A percentile compares a stretch with the other conserved stretches of the same genome.
Conservation (phyloP, 2,113 vertebrate species). For the Axis porcinus region DNA sequence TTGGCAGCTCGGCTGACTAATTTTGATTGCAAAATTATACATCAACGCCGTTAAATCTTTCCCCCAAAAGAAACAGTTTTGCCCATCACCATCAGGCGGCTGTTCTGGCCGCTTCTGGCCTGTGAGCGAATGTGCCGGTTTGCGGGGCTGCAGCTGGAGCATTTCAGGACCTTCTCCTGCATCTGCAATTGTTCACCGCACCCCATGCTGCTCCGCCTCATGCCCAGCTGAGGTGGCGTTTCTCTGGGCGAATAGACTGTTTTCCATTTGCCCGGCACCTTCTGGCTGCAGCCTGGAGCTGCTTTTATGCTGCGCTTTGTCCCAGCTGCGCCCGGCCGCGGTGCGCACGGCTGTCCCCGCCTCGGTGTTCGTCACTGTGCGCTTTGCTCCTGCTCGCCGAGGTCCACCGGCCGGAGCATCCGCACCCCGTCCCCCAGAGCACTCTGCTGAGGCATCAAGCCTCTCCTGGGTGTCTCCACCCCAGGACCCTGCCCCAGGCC, state of each 20-base stretch:
- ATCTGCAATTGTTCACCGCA: background rate
- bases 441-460: background rate
- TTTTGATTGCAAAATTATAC: background rate
- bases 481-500: background rate
- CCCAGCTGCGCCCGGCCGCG: fast-evolving
- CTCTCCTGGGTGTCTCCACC: background rate
- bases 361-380: fast-evolving
- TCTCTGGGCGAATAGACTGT: fast-evolving
- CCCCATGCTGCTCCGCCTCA: fast-evolving
- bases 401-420: fast-evolving
- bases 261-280: background rate
- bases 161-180: fast-evolving
- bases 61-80: background rate
- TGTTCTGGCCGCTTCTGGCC: fast-evolving
- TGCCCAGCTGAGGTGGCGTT: fast-evolving
- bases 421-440: fast-evolving
- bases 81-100: fast-evolving
- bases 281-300: background rate
- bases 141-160: background rate
- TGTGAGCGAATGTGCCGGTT: fast-evolving
- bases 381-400: fast-evolving
- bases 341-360: fast-evolving
- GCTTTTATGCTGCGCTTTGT: fast-evolving
- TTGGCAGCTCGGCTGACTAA: background rate
- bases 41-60: background rate